These are phyloP conservation scores for Drosophila demipolita DNA, from an alignment of 2,888 invertebrate genomes.

Conservation along the genomic window DNA sequence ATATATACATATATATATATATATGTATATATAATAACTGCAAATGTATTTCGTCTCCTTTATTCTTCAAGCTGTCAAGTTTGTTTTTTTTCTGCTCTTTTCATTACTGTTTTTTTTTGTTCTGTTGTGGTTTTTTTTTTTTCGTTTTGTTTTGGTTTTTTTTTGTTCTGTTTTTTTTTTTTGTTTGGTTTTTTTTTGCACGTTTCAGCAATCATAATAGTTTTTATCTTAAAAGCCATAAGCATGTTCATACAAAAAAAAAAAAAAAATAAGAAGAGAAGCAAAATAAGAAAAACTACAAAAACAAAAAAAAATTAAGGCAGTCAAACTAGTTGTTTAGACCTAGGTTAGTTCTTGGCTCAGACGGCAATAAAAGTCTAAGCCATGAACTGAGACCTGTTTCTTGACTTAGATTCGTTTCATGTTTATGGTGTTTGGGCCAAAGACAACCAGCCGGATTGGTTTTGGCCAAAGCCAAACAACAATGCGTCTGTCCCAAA, in stretches of 20 bases:
- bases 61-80: slow-evolving; percentile 54
- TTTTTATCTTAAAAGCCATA: slow-evolving; percentile 75
- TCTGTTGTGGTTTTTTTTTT: slow-evolving; percentile 43
- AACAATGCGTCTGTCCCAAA: slow-evolving; percentile 71
- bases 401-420: slow-evolving; percentile 80
- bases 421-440: slow-evolving; percentile 79
- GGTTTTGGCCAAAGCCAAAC: slow-evolving; percentile 77
- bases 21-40: background rate
- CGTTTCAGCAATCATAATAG: slow-evolving; percentile 75
- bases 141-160: slow-evolving; percentile 38
- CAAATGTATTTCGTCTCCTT: slow-evolving; percentile 35
- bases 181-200: slow-evolving; percentile 50
- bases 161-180: background rate
- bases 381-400: slow-evolving; percentile 64
- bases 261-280: slow-evolving; percentile 4
- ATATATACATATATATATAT: background rate
- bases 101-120: slow-evolving; percentile 6
- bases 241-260: slow-evolving; percentile 70
- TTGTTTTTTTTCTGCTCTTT: slow-evolving; percentile 2
- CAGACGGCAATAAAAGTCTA: slow-evolving; percentile 39
- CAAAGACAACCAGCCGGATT: slow-evolving; percentile 64
- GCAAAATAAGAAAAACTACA: slow-evolving; percentile 5
- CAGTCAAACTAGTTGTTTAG: slow-evolving; percentile 74
- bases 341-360: slow-evolving; percentile 76
- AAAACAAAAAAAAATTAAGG: slow-evolving; percentile 28